phyloP scores from a whole-genome alignment of 2,888 invertebrate species.

The Diogma glabrata region DNA sequence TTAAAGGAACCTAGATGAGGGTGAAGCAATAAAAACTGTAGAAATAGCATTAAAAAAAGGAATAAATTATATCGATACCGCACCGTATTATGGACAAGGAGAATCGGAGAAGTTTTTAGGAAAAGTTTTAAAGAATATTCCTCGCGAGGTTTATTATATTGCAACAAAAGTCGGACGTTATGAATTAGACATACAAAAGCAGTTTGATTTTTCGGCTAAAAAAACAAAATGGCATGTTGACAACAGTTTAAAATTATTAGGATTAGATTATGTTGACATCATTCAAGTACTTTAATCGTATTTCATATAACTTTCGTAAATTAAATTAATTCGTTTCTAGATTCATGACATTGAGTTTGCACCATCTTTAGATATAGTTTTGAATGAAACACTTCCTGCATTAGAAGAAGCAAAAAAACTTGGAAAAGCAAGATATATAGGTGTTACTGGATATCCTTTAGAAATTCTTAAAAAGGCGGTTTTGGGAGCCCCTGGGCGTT shows the following conservation, averaged over 20 bases:
- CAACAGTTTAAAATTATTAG: conserved; percentile 57
- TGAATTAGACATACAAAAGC: conserved; percentile 49
- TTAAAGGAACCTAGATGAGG: conserved; percentile 48
- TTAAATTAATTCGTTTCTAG: too few species aligned
- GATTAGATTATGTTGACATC: conserved; percentile 74
- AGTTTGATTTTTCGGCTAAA: conserved; percentile 79
- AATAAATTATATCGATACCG: conserved; percentile 86
- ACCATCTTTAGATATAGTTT: conserved; percentile 55
- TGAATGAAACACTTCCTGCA: conserved; percentile 79
- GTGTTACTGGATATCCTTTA: conserved; percentile 78
- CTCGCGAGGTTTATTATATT: conserved; percentile 71
- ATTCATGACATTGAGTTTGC: conserved; percentile 91
- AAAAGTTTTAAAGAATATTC: conserved; percentile 66
- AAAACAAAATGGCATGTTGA: conserved; percentile 65
- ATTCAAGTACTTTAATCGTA: too few species aligned
- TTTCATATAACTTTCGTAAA: too few species aligned
- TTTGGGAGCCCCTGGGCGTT: conserved; percentile 42
- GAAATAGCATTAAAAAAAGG: conserved; percentile 61
- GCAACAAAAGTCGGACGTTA: conserved; percentile 91
- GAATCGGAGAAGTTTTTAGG: conserved; percentile 72
- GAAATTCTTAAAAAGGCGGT: conserved; percentile 62
- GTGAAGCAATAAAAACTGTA: conserved; percentile 56
- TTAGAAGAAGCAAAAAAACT: conserved; percentile 60
- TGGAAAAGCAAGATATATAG: conserved; percentile 67
- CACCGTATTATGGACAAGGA: conserved; percentile 87